phyloP scores from a whole-genome alignment of 2,888 invertebrate genomes.

The Magallana nippona region DNA sequence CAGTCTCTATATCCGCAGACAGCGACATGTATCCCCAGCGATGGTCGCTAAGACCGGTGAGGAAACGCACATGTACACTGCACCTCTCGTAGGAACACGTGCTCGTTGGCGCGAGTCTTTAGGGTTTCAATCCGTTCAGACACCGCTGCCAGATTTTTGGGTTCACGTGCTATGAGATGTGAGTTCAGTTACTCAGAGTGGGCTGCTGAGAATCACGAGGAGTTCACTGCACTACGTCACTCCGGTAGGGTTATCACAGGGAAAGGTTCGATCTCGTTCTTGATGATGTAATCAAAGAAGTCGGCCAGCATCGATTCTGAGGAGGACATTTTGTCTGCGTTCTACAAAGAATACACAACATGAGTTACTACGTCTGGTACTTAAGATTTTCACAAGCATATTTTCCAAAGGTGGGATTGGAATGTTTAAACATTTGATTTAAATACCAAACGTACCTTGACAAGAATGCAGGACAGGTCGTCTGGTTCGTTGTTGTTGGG shows the following conservation, averaged over 20 bases:
- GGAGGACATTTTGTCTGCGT: conserved; percentile 17
- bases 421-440: neutral
- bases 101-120: conserved; percentile 19
- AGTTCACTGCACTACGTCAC: conserved; percentile 26
- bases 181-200: conserved; percentile 23
- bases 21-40: neutral
- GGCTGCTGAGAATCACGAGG: conserved; percentile 22
- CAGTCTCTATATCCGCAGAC: no score
- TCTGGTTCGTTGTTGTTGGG: conserved; percentile 28
- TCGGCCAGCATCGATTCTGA: conserved; percentile 24
- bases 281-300: conserved; percentile 22
- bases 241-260: conserved; percentile 36
- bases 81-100: conserved; percentile 5
- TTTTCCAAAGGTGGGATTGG: conserved; percentile 23
- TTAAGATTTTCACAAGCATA: neutral
- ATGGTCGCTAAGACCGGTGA: neutral
- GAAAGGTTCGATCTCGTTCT: conserved; percentile 36
- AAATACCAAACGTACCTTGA: conserved; percentile 32
- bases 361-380: neutral
- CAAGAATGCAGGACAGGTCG: conserved; percentile 34
- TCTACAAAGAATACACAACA: conserved; percentile 25
- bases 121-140: conserved; percentile 12
- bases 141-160: neutral
- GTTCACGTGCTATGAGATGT: conserved; percentile 22
- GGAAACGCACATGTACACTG: neutral